phyloP scores from a whole-genome alignment of 1,140 invertebrate species.

The Drosophila pandora region DNA sequence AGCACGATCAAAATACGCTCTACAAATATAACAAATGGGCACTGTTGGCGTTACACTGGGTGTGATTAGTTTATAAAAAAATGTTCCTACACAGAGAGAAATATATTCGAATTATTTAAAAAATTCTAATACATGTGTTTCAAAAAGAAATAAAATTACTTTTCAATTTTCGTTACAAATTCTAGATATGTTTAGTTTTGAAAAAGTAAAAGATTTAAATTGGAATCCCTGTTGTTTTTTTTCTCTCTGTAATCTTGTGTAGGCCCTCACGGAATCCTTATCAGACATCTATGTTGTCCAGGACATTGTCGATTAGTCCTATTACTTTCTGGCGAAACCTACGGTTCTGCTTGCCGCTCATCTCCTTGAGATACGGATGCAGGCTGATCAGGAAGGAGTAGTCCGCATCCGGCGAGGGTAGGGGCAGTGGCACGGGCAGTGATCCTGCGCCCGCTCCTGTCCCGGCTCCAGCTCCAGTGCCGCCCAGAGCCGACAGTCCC shows the following conservation, averaged over 20 bases:
- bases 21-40: slow-evolving; percentile 67
- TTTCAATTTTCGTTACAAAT: neutral
- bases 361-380: slow-evolving; percentile 77
- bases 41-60: slow-evolving; percentile 56
- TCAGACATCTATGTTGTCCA: slow-evolving; percentile 64
- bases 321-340: slow-evolving; percentile 77
- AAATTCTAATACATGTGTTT: neutral
- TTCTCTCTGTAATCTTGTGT: neutral
- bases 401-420: slow-evolving; percentile 62
- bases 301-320: slow-evolving; percentile 72
- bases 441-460: slow-evolving; percentile 11
- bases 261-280: slow-evolving; percentile 4
- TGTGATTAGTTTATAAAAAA: slow-evolving; percentile 2
- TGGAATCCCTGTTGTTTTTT: neutral
- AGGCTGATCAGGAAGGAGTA: slow-evolving; percentile 78
- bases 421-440: slow-evolving; percentile 8
- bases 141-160: no score
- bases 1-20: slow-evolving; percentile 42
- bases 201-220: no score
- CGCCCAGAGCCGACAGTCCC: slow-evolving; percentile 2
- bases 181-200: neutral
- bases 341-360: slow-evolving; percentile 78
- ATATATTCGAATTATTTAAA: neutral
- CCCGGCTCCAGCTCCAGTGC: neutral
- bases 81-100: neutral